A percentile compares a stretch with the other conserved stretches of the same genome.
Conservation (phyloP, 2,797 vertebrate genomes). For the Varecia variegata region DNA sequence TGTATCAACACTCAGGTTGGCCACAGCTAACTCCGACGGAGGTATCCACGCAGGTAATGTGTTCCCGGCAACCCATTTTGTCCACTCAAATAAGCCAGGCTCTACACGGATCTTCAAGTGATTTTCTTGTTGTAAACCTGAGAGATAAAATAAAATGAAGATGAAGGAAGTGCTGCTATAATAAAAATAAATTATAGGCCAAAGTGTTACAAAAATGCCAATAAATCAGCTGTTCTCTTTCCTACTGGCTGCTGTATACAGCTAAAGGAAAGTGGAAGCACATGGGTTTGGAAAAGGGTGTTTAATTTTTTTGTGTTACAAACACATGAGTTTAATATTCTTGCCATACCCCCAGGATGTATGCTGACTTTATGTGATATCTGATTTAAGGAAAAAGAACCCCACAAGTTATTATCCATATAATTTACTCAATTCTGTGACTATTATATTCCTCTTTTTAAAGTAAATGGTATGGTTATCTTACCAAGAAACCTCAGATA, state of each 20-base stretch:
- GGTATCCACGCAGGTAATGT: slow-evolving; percentile 94
- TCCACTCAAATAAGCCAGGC: slow-evolving; percentile 98
- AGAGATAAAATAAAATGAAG: neutral
- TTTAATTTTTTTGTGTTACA: neutral
- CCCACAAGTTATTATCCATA: neutral
- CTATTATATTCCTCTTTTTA: neutral
- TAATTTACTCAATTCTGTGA: neutral
- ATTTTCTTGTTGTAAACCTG: slow-evolving; percentile 96
- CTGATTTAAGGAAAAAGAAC: neutral
- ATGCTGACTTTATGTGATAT: neutral
- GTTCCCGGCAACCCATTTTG: slow-evolving; percentile 97
- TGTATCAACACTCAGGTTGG: slow-evolving; percentile 95
- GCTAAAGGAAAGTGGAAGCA: neutral
- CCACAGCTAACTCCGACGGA: slow-evolving; percentile 91
- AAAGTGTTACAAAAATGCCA: neutral
- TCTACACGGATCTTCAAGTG: slow-evolving; percentile 95
- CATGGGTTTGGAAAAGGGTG: neutral
- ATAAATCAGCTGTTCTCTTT: neutral
- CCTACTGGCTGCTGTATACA: neutral
- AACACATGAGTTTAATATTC: neutral
- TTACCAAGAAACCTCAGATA: neutral
- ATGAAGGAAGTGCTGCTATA: neutral
- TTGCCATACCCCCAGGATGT: neutral
- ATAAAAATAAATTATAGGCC: neutral
- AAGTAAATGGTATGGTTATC: neutral